A percentile compares a stretch with the other conserved stretches of the same genome.
Conservation (phyloP, 1,140 invertebrate species). For the Drosophila trapezifrons region DNA sequence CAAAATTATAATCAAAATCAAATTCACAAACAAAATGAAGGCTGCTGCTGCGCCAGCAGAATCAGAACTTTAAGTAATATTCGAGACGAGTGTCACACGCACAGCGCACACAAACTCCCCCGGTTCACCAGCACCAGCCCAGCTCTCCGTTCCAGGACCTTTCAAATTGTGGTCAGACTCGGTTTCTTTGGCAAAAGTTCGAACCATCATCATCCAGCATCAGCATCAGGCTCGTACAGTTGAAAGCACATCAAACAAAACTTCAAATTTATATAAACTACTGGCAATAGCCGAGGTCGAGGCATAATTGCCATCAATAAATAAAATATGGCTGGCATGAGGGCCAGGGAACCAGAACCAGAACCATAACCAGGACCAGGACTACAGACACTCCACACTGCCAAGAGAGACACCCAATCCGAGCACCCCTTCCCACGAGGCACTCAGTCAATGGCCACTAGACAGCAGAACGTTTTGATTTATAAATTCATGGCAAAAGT, state of each 20-base stretch:
- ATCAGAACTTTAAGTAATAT: constrained; percentile 69
- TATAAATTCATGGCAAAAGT: constrained; percentile 82
- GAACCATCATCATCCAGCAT: constrained; percentile 55
- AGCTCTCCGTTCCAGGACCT: constrained; percentile 23
- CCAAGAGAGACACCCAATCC: constrained; percentile 47
- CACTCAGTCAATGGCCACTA: constrained; percentile 61
- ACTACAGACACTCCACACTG: constrained; percentile 31
- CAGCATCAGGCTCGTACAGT: constrained; percentile 49
- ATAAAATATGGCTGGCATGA: constrained; percentile 75
- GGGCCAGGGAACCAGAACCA: constrained; percentile 9
- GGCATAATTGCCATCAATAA: constrained; percentile 83
- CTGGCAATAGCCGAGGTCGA: constrained; percentile 78
- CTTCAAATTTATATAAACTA: constrained; percentile 74
- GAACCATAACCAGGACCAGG: constrained; percentile 5
- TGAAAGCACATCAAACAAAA: constrained; percentile 82
- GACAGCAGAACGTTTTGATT: constrained; percentile 78
- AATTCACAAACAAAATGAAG: constrained; percentile 61
- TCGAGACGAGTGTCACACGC: constrained; percentile 52
- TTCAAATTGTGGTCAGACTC: constrained; percentile 75
- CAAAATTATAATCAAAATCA: constrained; percentile 48
- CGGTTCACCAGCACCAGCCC: constrained; percentile 11
- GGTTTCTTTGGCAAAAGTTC: constrained; percentile 77
- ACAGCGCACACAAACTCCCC: constrained; percentile 26
- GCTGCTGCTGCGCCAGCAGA: constrained; percentile 58
- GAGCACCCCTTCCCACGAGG: constrained; percentile 24